These are phyloP conservation scores for Xanthia icteritia DNA, from an alignment of 2,888 invertebrate genomes.

Conservation along the genomic window DNA sequence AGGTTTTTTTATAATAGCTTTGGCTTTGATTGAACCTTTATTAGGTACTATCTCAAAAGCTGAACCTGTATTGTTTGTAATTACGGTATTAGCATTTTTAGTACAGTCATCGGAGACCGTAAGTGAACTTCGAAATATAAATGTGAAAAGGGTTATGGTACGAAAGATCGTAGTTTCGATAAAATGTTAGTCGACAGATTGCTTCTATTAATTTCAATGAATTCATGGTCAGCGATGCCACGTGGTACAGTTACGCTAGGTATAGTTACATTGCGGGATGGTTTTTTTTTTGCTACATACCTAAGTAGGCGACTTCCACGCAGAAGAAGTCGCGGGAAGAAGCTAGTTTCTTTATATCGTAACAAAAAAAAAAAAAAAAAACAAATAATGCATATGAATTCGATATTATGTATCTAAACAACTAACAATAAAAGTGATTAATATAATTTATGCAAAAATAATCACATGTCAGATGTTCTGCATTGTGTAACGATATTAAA, in stretches of 20 bases:
- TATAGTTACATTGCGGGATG: neutral
- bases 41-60: neutral
- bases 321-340: neutral
- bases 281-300: neutral
- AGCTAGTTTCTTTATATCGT: neutral
- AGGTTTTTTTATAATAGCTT: constrained; percentile 3
- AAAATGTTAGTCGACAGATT: neutral
- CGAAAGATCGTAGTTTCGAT: neutral
- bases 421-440: constrained; percentile 15
- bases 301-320: neutral
- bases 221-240: neutral
- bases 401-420: neutral
- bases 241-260: neutral
- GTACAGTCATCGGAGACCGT: neutral
- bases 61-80: neutral
- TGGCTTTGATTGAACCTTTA: constrained; percentile 1
- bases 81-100: neutral
- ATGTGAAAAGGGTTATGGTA: too few relatives aligned
- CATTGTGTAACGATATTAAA: constrained; percentile 68
- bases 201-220: neutral
- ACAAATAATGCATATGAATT: neutral
- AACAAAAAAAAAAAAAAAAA: neutral
- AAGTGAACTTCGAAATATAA: neutral
- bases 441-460: constrained; percentile 20
- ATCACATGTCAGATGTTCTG: constrained; percentile 56